Percentiles rank a stretch among this genome's conserved stretches.
Conservation (phyloP, 2,888 invertebrate species). For the Oscheius onirici region DNA sequence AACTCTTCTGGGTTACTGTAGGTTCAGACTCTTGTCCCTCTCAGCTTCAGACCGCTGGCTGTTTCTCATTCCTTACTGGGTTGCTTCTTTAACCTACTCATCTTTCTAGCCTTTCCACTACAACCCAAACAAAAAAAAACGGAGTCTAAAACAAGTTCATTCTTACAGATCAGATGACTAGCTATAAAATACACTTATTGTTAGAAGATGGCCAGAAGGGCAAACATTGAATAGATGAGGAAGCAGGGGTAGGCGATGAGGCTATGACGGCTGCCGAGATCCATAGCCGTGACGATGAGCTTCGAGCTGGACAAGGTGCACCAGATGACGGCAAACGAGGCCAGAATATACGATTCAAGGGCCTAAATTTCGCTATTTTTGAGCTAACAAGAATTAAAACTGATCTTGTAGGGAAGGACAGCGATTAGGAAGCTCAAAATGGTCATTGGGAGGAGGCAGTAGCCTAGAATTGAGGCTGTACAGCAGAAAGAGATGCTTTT, state of each 20-base stretch:
- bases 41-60: no score
- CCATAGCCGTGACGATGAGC: slow-evolving; percentile 87
- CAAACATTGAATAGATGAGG: slow-evolving; percentile 90
- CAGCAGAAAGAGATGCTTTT: slow-evolving; percentile 81
- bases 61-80: no score
- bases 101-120: no score
- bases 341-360: slow-evolving; percentile 79
- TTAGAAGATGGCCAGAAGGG: slow-evolving; percentile 88
- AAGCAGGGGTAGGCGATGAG: slow-evolving; percentile 91
- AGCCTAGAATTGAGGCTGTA: slow-evolving; percentile 88
- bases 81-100: no score
- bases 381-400: background rate
- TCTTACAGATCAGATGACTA: no score
- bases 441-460: slow-evolving; percentile 91
- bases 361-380: slow-evolving; percentile 73
- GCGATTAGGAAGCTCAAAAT: slow-evolving; percentile 84
- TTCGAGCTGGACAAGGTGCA: slow-evolving; percentile 90
- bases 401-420: slow-evolving; percentile 80
- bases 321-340: slow-evolving; percentile 83
- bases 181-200: background rate
- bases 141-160: no score
- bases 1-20: no score
- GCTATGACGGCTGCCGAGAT: slow-evolving; percentile 48
- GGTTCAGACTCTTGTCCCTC: no score
- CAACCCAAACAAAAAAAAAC: no score